Conservation (phyloP, 2,888 invertebrate species). For the Tenthredo livida region DNA sequence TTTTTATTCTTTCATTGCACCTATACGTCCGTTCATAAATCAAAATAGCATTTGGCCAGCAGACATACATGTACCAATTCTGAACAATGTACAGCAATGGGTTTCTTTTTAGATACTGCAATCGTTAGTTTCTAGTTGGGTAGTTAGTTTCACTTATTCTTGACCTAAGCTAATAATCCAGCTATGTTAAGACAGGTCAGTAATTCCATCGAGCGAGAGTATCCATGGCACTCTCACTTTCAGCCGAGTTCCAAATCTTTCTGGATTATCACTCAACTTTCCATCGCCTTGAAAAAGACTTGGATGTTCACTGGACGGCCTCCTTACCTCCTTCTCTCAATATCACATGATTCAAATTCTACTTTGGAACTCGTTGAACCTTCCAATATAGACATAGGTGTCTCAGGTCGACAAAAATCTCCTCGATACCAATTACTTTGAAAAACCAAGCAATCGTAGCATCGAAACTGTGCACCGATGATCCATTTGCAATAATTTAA, state of each 20-base stretch:
- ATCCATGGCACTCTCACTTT: slow-evolving; percentile 13
- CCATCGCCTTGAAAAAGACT: slow-evolving; percentile 12
- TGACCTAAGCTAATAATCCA: neutral
- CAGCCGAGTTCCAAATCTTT: slow-evolving; percentile 29
- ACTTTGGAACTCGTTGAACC: neutral
- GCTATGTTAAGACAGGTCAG: slow-evolving; percentile 5
- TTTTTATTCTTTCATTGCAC: neutral
- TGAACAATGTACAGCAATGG: neutral
- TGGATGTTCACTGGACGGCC: slow-evolving; percentile 4
- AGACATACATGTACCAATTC: too few species aligned
- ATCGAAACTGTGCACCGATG: neutral
- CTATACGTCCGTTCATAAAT: neutral
- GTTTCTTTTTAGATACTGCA: neutral
- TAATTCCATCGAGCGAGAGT: neutral
- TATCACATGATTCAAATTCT: neutral
- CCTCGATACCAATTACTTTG: neutral
- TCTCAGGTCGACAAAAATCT: neutral
- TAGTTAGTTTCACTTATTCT: slow-evolving; percentile 28
- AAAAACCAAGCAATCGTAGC: too few species aligned
- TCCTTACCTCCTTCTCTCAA: slow-evolving; percentile 16
- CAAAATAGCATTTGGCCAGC: neutral
- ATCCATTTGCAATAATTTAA: neutral
- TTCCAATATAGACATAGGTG: neutral
- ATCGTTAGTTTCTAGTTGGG: neutral
- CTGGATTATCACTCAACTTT: neutral